Percentiles rank a stretch among this genome's conserved stretches.
These are phyloP conservation scores for Onychostoma macrolepis DNA, from an alignment of 2,113 vertebrate genomes.

Conservation along the genomic window DNA sequence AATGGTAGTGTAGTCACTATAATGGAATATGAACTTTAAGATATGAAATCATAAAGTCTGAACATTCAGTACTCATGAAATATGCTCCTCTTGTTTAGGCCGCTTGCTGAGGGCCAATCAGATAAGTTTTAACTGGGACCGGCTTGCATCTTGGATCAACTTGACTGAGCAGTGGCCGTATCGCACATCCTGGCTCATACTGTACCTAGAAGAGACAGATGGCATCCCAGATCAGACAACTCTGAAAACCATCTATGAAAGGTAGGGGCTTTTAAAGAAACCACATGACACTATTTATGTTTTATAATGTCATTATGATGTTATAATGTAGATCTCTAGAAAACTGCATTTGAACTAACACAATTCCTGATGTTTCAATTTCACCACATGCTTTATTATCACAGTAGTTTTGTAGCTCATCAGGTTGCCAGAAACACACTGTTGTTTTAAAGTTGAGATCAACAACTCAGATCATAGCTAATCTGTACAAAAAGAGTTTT, in stretches of 20 bases:
- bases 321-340: neutral
- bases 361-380: neutral
- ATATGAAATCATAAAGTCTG: neutral
- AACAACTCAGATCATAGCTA: neutral
- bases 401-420: neutral
- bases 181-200: constrained; percentile 94
- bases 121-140: constrained; percentile 96
- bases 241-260: constrained; percentile 93
- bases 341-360: neutral
- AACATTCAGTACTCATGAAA: neutral
- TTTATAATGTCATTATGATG: neutral
- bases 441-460: neutral
- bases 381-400: neutral
- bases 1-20: neutral
- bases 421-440: neutral
- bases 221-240: constrained; percentile 87
- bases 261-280: constrained; percentile 70
- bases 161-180: constrained; percentile 98
- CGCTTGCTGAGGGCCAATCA: constrained; percentile 95
- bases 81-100: constrained; percentile 70
- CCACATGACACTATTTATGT: neutral
- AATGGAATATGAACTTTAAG: neutral
- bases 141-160: constrained; percentile 97
- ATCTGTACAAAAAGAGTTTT: neutral
- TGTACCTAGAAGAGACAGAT: constrained; percentile 93